Evolutionary conservation across 2,888 invertebrate genomes (phyloP).

Genomic region (Macrophya alboannulata): DNA sequence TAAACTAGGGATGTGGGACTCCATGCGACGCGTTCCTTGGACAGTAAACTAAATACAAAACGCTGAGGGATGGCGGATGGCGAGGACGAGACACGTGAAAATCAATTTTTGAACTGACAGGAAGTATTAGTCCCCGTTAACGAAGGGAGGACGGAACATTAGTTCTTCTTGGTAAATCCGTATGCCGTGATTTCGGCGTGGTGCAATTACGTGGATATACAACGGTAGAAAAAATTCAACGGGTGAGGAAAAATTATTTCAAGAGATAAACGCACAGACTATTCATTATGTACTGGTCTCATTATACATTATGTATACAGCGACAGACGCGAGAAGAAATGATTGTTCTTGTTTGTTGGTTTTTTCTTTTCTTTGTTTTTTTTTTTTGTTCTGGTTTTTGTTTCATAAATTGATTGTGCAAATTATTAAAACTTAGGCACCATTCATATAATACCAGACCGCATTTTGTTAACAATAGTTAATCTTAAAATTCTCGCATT

Average conservation of each 20-base stretch:
- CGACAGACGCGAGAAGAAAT: neutral
- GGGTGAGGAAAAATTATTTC: neutral
- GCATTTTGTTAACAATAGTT: constrained; percentile 1
- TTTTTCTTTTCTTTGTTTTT: neutral
- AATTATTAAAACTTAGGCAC: constrained; percentile 20
- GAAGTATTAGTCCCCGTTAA: neutral
- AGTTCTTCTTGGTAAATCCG: neutral
- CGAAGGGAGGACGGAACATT: constrained; percentile 24
- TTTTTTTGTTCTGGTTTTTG: no score
- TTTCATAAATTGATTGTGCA: constrained; percentile 7
- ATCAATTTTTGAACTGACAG: neutral
- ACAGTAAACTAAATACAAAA: neutral
- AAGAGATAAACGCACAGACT: constrained; percentile 23
- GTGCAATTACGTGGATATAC: constrained; percentile 9
- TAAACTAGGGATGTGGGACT: neutral
- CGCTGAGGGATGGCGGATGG: neutral
- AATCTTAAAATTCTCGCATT: constrained; percentile 15
- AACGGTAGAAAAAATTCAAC: constrained; percentile 11
- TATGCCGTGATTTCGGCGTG: neutral
- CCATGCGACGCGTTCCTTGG: constrained; percentile 1
- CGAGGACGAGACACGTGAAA: neutral
- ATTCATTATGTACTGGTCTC: neutral
- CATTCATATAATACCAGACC: constrained; percentile 11
- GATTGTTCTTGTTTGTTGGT: neutral
- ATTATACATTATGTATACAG: neutral